Base-by-base conservation (phyloP, 2,888 invertebrate species). In the Pyrocoelia pectoralis region DNA sequence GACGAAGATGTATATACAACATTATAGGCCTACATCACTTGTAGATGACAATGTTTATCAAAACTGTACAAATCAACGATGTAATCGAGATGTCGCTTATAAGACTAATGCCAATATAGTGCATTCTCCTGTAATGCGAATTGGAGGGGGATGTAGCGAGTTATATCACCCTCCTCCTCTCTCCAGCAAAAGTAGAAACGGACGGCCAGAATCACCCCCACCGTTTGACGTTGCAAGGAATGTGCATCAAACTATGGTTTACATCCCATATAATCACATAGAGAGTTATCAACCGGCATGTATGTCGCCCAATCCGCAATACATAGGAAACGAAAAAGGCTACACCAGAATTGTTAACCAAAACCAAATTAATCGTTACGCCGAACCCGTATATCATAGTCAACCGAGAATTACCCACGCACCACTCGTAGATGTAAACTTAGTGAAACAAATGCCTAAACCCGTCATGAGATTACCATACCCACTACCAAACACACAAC, bases 141-240 rank as follows among this genome's bases (percentile, higher is more conserved):
- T 80, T 5, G 78, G 77, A 10, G 73, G 74, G 12, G 75, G 76
- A 2, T 77, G 76, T 55, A 78, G 76, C 53, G 77, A 76, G 28
- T 72, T 77, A 28, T 76, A 76, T 52, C 80, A 80, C 57, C 79
- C 79, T 65, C 79, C 79, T 65, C 73, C 78, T 12, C 59, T 79
- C 18, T 77, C 80, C 3, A 70, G 75, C 43, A 57, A 67, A 74
- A 81, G 80, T 33, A 80, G 82, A 51, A 83, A 81, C 65, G 83
- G 85, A 1, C 81, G 89, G 14, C 89, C 90, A 0, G 88, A 89
- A 77, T 90, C 90, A 0, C 90, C 90, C 4, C 89, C 90, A 0
- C 90, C 90, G 0, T 84, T 89, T 61, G 82, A 82, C 56, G 72
- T 82, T 52, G 79, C 81, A 0, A 83, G 88, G 29, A 87, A 84